phyloP scores from a whole-genome alignment of 2,797 vertebrate genomes.

The Linurgus olivaceus region DNA sequence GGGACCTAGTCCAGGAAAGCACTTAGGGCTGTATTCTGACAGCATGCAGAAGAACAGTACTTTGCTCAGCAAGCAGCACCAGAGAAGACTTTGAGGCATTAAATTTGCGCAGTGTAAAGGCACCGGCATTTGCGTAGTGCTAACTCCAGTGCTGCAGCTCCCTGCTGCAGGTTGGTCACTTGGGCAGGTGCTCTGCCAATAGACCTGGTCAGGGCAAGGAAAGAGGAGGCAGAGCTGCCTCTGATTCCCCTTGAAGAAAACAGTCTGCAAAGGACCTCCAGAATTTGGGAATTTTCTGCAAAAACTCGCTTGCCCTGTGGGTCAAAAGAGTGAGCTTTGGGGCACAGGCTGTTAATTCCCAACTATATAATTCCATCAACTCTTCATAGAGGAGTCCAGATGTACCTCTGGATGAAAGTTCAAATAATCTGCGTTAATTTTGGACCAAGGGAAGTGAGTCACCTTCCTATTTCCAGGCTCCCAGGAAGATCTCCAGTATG shows the following conservation, averaged over 20 bases:
- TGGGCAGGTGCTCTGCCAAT: not conserved
- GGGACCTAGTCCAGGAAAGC: conserved; percentile 52
- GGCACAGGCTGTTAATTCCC: not conserved
- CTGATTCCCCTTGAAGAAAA: not conserved
- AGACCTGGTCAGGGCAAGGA: not conserved
- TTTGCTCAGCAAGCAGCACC: not conserved
- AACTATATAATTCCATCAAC: not conserved
- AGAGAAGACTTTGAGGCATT: not conserved
- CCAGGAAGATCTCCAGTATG: not conserved
- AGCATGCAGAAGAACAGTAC: not conserved
- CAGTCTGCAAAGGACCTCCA: not conserved
- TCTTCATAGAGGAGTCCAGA: not conserved
- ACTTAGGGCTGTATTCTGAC: conserved; percentile 41
- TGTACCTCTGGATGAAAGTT: not conserved
- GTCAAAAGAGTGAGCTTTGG: not conserved
- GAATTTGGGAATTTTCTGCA: not conserved
- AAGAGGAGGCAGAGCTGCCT: not conserved
- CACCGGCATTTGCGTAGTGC: not conserved
- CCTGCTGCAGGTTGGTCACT: not conserved
- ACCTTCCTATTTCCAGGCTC: not conserved
- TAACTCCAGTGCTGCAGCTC: not conserved
- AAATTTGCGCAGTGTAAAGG: not conserved
- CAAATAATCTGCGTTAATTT: not conserved
- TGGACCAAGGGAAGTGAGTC: not conserved
- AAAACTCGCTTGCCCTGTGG: not conserved